phyloP scores from a whole-genome alignment of 2,797 vertebrate genomes.

The Luscinia megarhynchos region DNA sequence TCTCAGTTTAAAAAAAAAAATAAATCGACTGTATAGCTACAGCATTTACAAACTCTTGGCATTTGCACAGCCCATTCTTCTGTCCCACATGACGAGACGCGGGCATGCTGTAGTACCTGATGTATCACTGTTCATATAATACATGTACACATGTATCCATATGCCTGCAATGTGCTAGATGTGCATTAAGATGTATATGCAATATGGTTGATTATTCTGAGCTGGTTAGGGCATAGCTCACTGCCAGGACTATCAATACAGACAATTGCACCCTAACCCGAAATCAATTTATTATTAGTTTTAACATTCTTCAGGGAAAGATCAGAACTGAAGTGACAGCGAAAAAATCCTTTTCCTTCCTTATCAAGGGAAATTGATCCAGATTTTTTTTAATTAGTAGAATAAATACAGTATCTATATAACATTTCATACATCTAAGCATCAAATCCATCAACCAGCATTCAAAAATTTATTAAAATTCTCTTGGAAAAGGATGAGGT shows the following conservation, averaged over 20 bases:
- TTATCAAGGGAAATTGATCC: not conserved
- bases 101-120: not conserved
- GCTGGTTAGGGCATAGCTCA: not conserved
- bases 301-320: not conserved
- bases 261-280: not conserved
- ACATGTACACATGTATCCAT: not conserved
- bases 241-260: not conserved
- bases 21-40: not conserved
- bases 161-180: accelerated
- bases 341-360: not conserved
- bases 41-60: not conserved
- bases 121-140: not conserved
- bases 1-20: not conserved
- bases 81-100: accelerated
- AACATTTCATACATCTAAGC: not conserved
- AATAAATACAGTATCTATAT: not conserved
- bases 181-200: not conserved
- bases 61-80: not conserved
- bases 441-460: not conserved
- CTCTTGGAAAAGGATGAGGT: not conserved
- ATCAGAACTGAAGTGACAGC: not conserved
- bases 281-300: not conserved
- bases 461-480: not conserved
- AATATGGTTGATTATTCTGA: not conserved
- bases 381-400: not conserved